Base-by-base conservation (phyloP, 2,888 invertebrate genomes). In the Drosophila limbata region DNA sequence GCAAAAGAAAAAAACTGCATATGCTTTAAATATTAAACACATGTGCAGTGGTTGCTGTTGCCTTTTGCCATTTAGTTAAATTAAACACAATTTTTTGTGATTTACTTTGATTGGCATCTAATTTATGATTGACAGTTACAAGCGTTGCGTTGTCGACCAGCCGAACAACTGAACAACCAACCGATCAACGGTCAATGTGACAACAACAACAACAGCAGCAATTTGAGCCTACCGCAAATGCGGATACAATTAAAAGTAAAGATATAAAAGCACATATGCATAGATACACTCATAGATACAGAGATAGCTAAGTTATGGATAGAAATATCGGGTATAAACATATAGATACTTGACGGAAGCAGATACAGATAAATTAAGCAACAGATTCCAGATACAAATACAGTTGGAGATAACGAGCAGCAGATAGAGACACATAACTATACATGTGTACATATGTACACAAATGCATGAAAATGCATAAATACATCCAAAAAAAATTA, bases 111-210 rank as follows among this genome's bases (percentile, higher is more conserved):
- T 89, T 84, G 88, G 77, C 85, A 76, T 73, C 84, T 77, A 89
- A 85, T 85, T 89, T 85, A 89, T 89, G 89, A 85, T 89, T 89
- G 85, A 89, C 89, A 85, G 89, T 76, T 88, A 73, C 82, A 84
- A 89, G 84, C 84, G 72, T 77, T 88, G 62, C 70, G 56, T 51
- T 52, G 57, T 35, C 57, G 65, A 66, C 19, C 61, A 51, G 45
- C 33, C 47, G 31, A 45, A 28, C 53, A 40, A 48, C 39, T 42
- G 9, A 39, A 44, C 35, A 50, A 48, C 33, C 35, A 45, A 51
- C 40, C 47, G 65, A 50, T 50, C 47, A 55, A 62, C 71, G 64
- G 40, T 33, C 55, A 61, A 57, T 50, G 55, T 45, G 42, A 60
- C 72, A 72, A 40, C 35, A 28, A 37, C 44, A 48, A 25, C 21